phyloP scores from a whole-genome alignment of 2,888 invertebrate species.

The Synanthedon myopaeformis region DNA sequence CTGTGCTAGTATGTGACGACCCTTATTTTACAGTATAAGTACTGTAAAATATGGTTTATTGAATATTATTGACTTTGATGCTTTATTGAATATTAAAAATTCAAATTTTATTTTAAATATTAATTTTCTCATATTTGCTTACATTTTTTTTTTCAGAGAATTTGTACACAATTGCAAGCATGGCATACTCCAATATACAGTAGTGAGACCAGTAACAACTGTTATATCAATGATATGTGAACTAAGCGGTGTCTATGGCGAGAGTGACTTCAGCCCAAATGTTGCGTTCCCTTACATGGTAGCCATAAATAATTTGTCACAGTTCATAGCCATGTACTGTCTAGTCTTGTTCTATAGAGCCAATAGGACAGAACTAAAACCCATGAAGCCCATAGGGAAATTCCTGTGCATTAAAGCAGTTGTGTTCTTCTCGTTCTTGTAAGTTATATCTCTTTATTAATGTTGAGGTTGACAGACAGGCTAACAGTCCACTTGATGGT shows the following conservation, averaged over 20 bases:
- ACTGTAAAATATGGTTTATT: no score
- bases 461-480: neutral
- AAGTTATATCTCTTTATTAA: conserved; percentile 54
- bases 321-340: conserved; percentile 97
- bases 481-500: no score
- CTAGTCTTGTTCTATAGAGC: conserved; percentile 93
- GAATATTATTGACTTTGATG: no score
- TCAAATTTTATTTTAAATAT: no score
- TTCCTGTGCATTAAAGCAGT: conserved; percentile 98
- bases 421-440: conserved; percentile 98
- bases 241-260: conserved; percentile 86
- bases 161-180: conserved; percentile 96
- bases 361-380: conserved; percentile 85
- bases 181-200: conserved; percentile 95
- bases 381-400: conserved; percentile 95
- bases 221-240: conserved; percentile 91
- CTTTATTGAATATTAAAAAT: no score
- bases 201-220: conserved; percentile 90
- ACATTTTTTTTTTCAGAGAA: conserved; percentile 65
- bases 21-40: no score
- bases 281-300: conserved; percentile 92
- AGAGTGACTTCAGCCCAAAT: conserved; percentile 88
- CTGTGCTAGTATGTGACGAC: no score
- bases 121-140: no score
- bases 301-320: conserved; percentile 90